Base-by-base conservation (phyloP, 2,888 invertebrate genomes). In the Smittia aterrima region DNA sequence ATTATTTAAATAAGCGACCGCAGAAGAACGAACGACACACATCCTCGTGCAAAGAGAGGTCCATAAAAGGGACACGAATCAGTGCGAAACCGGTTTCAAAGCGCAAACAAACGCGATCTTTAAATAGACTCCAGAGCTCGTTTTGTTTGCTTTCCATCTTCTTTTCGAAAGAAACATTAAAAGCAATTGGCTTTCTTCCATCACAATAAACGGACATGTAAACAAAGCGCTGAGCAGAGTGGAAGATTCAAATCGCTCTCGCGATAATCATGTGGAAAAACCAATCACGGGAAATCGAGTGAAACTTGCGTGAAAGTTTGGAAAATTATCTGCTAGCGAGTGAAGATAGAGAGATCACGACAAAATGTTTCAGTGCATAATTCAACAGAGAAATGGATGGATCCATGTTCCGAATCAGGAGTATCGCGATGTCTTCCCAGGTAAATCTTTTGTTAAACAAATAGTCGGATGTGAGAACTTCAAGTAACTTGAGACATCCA, bases 331-430 rank as follows among this genome's bases (percentile, higher is more conserved):
- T 3, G 9, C 16, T 7, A 4, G 13, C 2, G 58, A 13, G 58
- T 58, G 58, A 58, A 58, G 58, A 18, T 6, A 58, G 9, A 32
- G 32, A 32, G 3, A 58, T 18, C 16, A 3, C n/a, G n/a, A n/a
- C n/a, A 32, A 32, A 32, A 92, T 92, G 92, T 92, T 92, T 84
- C 92, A 92, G 86, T 92, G 92, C 83, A 91, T 92, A 80, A 91
- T 91, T 81, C 91, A 91, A 85, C 91, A 90, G 84, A 87, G 88
- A 80, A 89, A 88, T 81, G 90, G 90, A 81, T 91, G 91, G 90
- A 88, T 88, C 80, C 87, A 88, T 82, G 87, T 88, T 77, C 86
- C 87, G 80, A 88, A 87, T 80, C 89, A 90, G 77, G 89, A 91
- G 82, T 87, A 88, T 81, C 87, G 87, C 81, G 88, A 89, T 82